Evolutionary conservation across 2,113 vertebrate genomes (phyloP).

Genomic region (Melospiza georgiana): DNA sequence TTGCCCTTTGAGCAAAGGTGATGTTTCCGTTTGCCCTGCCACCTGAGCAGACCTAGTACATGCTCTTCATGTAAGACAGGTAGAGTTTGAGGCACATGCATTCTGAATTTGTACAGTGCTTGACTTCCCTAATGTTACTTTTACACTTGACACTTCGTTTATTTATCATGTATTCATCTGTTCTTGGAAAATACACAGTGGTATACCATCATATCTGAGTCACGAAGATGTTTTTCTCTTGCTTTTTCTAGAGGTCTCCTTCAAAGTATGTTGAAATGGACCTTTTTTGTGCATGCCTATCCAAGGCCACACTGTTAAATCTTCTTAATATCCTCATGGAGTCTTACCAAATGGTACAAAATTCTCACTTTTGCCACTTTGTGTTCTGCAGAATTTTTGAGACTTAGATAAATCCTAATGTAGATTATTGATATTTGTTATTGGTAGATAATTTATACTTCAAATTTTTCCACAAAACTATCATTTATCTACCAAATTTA

Average conservation of each 20-base stretch:
- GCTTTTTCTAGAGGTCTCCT: neutral
- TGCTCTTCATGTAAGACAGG: no score
- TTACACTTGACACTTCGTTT: no score
- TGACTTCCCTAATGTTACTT: no score
- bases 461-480: neutral
- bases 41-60: no score
- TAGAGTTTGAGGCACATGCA: no score
- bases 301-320: neutral
- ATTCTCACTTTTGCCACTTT: neutral
- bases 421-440: neutral
- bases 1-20: no score
- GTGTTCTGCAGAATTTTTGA: neutral
- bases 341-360: neutral
- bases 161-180: no score
- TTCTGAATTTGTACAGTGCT: no score
- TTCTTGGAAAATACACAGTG: neutral
- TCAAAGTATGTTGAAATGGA: neutral
- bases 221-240: neutral
- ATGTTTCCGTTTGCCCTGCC: no score
- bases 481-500: neutral
- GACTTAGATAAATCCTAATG: neutral
- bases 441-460: neutral
- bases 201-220: neutral
- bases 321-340: neutral
- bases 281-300: rapidly evolving